Evolutionary conservation across 2,113 vertebrate species (phyloP).

Genomic region (Toxostoma redivivum): DNA sequence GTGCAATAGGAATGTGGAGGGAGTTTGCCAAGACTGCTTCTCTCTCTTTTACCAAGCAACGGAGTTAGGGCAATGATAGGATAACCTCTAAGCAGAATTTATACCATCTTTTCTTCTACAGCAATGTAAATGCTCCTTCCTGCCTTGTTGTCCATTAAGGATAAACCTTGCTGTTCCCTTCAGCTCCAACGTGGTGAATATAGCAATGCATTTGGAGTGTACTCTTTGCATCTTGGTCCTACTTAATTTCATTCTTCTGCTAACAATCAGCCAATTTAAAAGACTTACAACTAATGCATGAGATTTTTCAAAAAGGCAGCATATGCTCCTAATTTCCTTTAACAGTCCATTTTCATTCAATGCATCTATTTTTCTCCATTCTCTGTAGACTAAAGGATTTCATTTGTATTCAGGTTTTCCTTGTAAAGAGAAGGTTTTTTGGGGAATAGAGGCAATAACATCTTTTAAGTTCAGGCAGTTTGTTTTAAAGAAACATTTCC

Average conservation of each 20-base stretch:
- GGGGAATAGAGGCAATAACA: background rate
- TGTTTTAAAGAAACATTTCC: slow-evolving; percentile 32
- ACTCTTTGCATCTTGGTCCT: background rate
- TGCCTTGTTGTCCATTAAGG: background rate
- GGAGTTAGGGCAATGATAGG: background rate
- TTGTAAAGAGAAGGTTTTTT: background rate
- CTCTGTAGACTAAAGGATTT: slow-evolving; percentile 16
- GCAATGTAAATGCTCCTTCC: background rate
- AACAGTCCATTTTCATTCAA: slow-evolving; percentile 40
- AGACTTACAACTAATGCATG: slow-evolving; percentile 24
- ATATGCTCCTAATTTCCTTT: slow-evolving; percentile 49
- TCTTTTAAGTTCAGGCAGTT: slow-evolving; percentile 11
- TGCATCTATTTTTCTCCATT: slow-evolving; percentile 19
- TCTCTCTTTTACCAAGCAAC: background rate
- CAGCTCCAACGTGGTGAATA: background rate
- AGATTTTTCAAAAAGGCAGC: background rate
- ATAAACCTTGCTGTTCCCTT: background rate
- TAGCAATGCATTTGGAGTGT: background rate
- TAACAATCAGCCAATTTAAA: slow-evolving; percentile 6
- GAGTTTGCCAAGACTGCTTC: background rate
- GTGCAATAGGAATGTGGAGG: background rate
- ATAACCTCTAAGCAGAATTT: background rate
- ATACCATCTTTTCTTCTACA: background rate
- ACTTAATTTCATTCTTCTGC: background rate
- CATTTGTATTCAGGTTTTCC: slow-evolving; percentile 30